Percentiles rank a stretch among this genome's conserved stretches.
Conservation (phyloP, 1,140 invertebrate genomes). For the Conopomorpha cramerella region DNA sequence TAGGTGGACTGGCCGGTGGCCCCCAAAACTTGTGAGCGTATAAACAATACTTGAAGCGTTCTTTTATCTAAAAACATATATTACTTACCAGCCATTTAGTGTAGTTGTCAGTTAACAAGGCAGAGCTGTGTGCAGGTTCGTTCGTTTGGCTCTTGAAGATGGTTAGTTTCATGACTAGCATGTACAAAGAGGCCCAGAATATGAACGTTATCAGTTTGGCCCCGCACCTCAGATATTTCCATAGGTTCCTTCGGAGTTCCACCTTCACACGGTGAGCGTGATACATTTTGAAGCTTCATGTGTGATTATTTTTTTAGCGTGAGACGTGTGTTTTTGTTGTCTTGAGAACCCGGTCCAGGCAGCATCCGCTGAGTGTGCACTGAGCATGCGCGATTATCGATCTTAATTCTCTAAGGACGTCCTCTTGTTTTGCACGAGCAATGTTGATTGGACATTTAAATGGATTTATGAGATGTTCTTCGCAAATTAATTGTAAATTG, state of each 20-base stretch:
- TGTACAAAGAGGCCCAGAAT: slow-evolving; percentile 50
- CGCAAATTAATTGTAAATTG: too few relatives aligned
- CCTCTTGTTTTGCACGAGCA: too few relatives aligned
- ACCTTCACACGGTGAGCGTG: slow-evolving; percentile 23
- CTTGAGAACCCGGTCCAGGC: slow-evolving; percentile 12
- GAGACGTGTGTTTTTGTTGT: slow-evolving; percentile 3
- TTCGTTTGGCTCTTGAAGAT: slow-evolving; percentile 39
- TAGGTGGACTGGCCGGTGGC: too few relatives aligned
- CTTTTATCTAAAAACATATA: too few relatives aligned
- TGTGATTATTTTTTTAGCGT: slow-evolving; percentile 7
- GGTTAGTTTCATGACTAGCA: slow-evolving; percentile 56
- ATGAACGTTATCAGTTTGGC: slow-evolving; percentile 50
- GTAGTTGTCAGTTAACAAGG: slow-evolving; percentile 45
- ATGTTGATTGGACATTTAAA: too few relatives aligned
- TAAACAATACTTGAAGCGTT: too few relatives aligned
- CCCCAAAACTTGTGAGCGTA: too few relatives aligned
- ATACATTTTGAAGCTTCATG: slow-evolving; percentile 37
- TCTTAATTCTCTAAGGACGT: too few relatives aligned
- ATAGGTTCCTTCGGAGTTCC: slow-evolving; percentile 30
- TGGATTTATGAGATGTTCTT: too few relatives aligned
- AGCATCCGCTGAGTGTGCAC: slow-evolving; percentile 26
- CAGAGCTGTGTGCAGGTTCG: slow-evolving; percentile 27
- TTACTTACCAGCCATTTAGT: slow-evolving; percentile 43
- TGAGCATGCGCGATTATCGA: slow-evolving; percentile 53
- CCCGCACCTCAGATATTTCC: slow-evolving; percentile 39